phyloP scores from a whole-genome alignment of 2,888 invertebrate genomes.

The Taphrorychus bicolor region DNA sequence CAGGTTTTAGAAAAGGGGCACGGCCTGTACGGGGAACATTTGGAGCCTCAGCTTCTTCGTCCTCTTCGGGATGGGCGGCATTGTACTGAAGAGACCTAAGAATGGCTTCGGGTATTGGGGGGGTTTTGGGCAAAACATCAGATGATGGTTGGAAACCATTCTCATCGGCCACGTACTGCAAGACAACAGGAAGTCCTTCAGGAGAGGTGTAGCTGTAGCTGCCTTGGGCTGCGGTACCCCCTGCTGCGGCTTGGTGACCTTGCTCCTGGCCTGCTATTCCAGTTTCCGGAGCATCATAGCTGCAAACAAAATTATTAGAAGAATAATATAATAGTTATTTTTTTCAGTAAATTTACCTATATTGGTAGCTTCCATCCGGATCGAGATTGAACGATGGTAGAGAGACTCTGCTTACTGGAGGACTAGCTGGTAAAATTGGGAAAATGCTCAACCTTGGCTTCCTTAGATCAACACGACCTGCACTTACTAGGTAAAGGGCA shows the following conservation, averaged over 20 bases:
- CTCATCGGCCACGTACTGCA: conserved; percentile 51
- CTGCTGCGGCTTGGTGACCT: conserved; percentile 56
- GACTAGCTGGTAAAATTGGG: too few relatives aligned
- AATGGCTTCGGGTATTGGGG: conserved; percentile 58
- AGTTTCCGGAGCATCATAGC: conserved; percentile 65
- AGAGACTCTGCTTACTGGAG: too few relatives aligned
- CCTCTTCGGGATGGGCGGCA: conserved; percentile 58
- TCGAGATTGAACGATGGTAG: neutral
- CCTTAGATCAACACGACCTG: too few relatives aligned
- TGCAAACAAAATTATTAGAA: conserved; percentile 47
- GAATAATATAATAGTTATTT: too few relatives aligned
- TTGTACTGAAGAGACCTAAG: conserved; percentile 66
- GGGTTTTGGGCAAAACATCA: conserved; percentile 45
- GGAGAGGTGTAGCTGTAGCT: conserved; percentile 54
- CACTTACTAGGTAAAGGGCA: too few relatives aligned
- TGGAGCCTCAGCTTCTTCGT: neutral
- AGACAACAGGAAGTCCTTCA: conserved; percentile 46
- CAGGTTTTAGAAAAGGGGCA: too few relatives aligned
- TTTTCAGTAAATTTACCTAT: neutral
- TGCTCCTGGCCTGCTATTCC: conserved; percentile 67
- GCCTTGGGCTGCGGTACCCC: conserved; percentile 61
- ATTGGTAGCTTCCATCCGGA: neutral
- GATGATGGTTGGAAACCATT: conserved; percentile 52
- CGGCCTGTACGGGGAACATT: too few relatives aligned
- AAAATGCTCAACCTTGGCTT: too few relatives aligned